A percentile compares a stretch with the other conserved stretches of the same genome.
Conservation (phyloP, 1,140 invertebrate species). For the Scaptomyza pallida region DNA sequence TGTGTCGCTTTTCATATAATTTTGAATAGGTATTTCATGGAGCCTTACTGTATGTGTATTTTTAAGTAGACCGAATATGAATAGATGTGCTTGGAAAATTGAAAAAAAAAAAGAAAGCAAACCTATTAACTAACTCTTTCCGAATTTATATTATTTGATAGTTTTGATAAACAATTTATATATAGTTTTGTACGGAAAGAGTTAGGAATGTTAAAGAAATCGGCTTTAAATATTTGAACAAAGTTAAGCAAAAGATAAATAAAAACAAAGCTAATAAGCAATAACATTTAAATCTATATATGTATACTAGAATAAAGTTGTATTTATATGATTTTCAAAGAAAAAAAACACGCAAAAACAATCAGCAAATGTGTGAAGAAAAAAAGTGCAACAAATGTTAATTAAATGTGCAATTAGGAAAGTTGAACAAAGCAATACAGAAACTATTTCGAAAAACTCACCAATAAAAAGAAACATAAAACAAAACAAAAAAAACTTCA, state of each 20-base stretch:
- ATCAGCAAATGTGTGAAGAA: conserved; percentile 23
- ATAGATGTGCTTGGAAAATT: conserved; percentile 13
- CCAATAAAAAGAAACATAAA: conserved; percentile 5
- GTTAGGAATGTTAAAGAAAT: neutral
- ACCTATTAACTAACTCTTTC: neutral
- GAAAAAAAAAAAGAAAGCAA: neutral
- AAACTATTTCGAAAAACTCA: conserved; percentile 17
- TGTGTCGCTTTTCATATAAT: neutral
- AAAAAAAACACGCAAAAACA: conserved; percentile 42
- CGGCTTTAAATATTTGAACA: conserved; percentile 34
- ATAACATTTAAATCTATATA: conserved; percentile 13
- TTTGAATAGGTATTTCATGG: conserved; percentile 10
- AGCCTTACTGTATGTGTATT: conserved; percentile 24
- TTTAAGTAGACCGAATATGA: conserved; percentile 46
- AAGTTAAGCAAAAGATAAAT: conserved; percentile 23
- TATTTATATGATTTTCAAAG: conserved; percentile 18
- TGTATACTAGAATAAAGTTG: conserved; percentile 6
- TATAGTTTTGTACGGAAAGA: neutral
- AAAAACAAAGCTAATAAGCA: too few species aligned
- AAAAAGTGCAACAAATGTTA: conserved; percentile 64
- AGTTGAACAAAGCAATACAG: conserved; percentile 44
- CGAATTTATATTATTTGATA: conserved; percentile 1
- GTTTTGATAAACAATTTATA: too few species aligned
- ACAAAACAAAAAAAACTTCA: conserved; percentile 10
- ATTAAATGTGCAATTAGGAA: conserved; percentile 76